Conservation (phyloP, 2,888 invertebrate genomes). For the Octodonta nipae region DNA sequence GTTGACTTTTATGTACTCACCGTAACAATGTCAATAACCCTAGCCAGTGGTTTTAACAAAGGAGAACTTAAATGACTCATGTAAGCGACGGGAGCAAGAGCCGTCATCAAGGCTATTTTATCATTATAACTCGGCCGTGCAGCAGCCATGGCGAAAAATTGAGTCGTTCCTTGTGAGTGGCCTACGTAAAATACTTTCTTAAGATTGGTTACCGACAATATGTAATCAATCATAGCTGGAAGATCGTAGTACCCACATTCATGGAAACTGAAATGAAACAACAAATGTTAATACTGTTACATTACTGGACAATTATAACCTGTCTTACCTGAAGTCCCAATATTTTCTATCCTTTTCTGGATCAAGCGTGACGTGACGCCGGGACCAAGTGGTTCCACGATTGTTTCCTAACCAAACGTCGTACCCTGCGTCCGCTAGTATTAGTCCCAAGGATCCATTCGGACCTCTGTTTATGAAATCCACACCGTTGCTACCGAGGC, state of each 20-base stretch:
- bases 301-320: background rate
- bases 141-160: constrained; percentile 49
- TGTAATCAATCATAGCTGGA: constrained; percentile 61
- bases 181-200: constrained; percentile 55
- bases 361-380: constrained; percentile 31
- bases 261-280: constrained; percentile 28
- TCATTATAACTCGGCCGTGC: constrained; percentile 46
- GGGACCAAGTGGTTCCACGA: constrained; percentile 42
- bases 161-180: constrained; percentile 48
- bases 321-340: constrained; percentile 41
- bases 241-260: constrained; percentile 63
- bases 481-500: constrained; percentile 8
- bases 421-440: constrained; percentile 16
- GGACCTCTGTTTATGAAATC: constrained; percentile 16
- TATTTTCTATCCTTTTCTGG: constrained; percentile 6
- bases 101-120: constrained; percentile 49
- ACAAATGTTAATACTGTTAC: no score
- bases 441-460: constrained; percentile 12
- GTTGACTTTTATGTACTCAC: no score
- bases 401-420: constrained; percentile 31
- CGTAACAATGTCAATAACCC: no score
- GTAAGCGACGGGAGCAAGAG: constrained; percentile 52
- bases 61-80: background rate
- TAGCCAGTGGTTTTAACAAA: no score
- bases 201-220: constrained; percentile 41